Evolutionary conservation across 2,888 invertebrate genomes (phyloP), one percentile per base, ranked within the genome.

Genomic region (Parnassius orleans): DNA sequence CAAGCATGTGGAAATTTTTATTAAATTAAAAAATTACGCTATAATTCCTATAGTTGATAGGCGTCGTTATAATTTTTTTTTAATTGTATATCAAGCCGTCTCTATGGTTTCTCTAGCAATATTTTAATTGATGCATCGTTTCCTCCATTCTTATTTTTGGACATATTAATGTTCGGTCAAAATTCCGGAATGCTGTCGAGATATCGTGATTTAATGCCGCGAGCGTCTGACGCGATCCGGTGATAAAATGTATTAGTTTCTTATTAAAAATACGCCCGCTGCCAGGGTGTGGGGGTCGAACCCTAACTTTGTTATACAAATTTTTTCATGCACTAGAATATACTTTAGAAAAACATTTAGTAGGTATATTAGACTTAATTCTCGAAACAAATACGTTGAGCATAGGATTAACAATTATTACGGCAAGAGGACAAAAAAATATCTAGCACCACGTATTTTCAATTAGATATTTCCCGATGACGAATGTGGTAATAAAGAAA

Each of bases 91-190:
- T 9, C 1, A 48, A 12, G 10, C 41, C 65, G 2, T 55, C 70
- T 69, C 74, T 33, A 70, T 63, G 63, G 74, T 77, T 80, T 69
- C 76, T 46, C 65, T 72, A 75, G 73, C 68, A 78, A 74, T 71
- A 81, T 89, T 88, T 89, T 89, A 89, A 89, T 89, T 88, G 85
- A 83, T 86, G 80, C 79, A 71, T 68, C 76, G 84, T 83, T 83
- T 84, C 81, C 81, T 79, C 73, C 77, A 80, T 77, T 85, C 81
- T 84, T 83, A 79, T 86, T 88, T 87, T 87, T 80, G 74, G 77
- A 80, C 76, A 78, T 83, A 83, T 86, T 85, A 87, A 87, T 84
- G 83, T 75, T 72, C 75, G 70, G 72, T 75, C 74, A 77, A 79
- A 79, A 82, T 80, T 76, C 76, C 74, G 73, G 80, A 77, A 78